Base-by-base conservation (phyloP, 2,113 vertebrate species). In the Syngnathus typhle region DNA sequence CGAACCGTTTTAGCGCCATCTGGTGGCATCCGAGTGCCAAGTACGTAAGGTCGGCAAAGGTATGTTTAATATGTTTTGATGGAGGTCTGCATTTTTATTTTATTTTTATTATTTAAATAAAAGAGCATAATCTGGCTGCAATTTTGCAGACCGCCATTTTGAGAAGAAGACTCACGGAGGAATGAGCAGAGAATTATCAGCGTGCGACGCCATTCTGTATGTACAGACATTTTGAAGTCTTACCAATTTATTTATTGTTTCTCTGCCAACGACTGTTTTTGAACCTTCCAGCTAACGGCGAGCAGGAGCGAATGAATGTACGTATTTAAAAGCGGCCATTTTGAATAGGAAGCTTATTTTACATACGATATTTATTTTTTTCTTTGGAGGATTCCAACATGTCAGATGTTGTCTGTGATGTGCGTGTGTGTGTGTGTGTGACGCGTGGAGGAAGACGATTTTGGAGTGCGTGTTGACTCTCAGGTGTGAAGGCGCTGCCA, bases 331-430 rank as follows among this genome's bases (percentile, higher is more conserved):
- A 32, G 27, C 27, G 27, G 27, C 27, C 27, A 32, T 32, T 32
- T 32, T 32, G 27, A 32, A 80, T 39, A 72, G 76, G 71, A 46
- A 83, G 27, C 78, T 65, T 88, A 82, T 87, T 89, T 85, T 84
- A 88, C 82, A 78, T 87, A 85, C 71, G 76, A 82, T 80, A 87
- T 72, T 82, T 89, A 77, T 90, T 89, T 90, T 82, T 90, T 88
- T 89, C 69, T 81, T 84, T 78, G 68, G 75, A 80, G 78, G 75
- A 71, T 68, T 73, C 70, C 72, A 62, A 75, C 70, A 8, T 39
- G 73, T 82, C 56, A 38, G n/a, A 43, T 43, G 54, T 56, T 59
- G 56, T 36, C 7, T 32, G 10, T 27, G 23, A 8, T 52, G 55
- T 52, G 27, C 52, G 43, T 19, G n/a, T 47, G 23, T 38, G 32